phyloP scores from a whole-genome alignment of 1,140 invertebrate genomes.

The Papilio helenus region DNA sequence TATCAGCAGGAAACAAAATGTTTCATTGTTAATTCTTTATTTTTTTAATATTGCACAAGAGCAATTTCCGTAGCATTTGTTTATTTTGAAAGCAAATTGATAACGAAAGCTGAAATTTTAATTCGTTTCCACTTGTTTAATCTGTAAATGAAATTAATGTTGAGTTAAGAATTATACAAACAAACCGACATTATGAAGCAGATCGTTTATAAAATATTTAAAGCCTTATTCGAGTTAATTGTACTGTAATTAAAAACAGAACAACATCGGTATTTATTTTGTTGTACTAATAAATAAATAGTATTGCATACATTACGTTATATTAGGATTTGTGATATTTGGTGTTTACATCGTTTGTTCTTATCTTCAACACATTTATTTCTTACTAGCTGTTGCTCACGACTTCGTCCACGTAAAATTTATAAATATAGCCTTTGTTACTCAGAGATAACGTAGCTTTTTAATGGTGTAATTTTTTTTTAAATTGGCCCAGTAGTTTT shows the following conservation, averaged over 20 bases:
- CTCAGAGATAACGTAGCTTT: too few relatives aligned
- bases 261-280: neutral
- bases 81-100: conserved; percentile 1
- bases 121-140: neutral
- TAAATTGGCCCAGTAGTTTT: too few relatives aligned
- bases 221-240: neutral
- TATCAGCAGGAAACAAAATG: neutral
- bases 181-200: neutral
- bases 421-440: too few relatives aligned
- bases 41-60: neutral
- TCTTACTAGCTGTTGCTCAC: too few relatives aligned
- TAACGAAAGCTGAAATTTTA: conserved; percentile 22
- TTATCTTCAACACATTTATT: too few relatives aligned
- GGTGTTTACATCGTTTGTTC: too few relatives aligned
- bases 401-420: too few relatives aligned
- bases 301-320: neutral
- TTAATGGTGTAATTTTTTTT: too few relatives aligned
- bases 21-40: neutral
- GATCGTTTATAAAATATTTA: conserved; percentile 11
- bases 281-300: neutral
- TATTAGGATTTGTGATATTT: neutral
- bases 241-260: conserved; percentile 4
- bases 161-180: conserved; percentile 17
- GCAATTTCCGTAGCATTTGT: conserved; percentile 6
- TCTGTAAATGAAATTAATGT: conserved; percentile 8